These are phyloP conservation scores for Misgurnus anguillicaudatus DNA, from an alignment of 2,113 vertebrate species.

Conservation along the genomic window DNA sequence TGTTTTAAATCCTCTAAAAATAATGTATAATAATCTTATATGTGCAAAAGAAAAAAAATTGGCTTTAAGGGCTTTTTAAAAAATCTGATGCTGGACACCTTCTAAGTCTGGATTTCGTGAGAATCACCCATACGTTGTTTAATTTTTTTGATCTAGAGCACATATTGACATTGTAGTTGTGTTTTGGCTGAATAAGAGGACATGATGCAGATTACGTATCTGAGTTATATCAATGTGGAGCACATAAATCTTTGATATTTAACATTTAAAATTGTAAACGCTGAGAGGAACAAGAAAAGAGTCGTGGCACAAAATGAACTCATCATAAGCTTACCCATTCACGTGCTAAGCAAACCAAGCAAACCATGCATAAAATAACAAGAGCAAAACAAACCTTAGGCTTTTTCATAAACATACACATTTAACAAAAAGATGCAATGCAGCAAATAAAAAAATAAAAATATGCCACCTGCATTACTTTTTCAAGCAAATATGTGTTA, in stretches of 20 bases:
- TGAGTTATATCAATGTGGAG: conserved; percentile 38
- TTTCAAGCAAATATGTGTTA: no score
- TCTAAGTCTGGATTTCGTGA: no score
- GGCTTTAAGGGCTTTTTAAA: no score
- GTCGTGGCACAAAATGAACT: conserved; percentile 13
- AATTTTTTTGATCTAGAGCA: not conserved
- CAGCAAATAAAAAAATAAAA: no score
- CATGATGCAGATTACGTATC: conserved; percentile 36
- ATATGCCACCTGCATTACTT: no score
- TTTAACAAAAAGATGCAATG: no score
- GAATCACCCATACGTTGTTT: no score
- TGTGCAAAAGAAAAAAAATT: no score
- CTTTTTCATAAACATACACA: not conserved
- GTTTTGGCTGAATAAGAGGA: conserved; percentile 15
- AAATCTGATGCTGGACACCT: no score
- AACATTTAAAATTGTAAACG: conserved; percentile 15
- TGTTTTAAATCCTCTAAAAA: no score
- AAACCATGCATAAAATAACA: conserved; percentile 21
- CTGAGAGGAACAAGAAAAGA: conserved; percentile 18
- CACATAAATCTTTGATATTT: conserved; percentile 36
- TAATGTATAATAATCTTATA: no score
- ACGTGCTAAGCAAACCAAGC: conserved; percentile 38
- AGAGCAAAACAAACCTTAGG: not conserved
- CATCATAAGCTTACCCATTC: conserved; percentile 10
- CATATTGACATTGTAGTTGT: not conserved